Percentiles rank a stretch among this genome's conserved stretches.
Evolutionary conservation across 2,888 invertebrate genomes (phyloP).

Genomic region (Chalcosyrphus nemorum): DNA sequence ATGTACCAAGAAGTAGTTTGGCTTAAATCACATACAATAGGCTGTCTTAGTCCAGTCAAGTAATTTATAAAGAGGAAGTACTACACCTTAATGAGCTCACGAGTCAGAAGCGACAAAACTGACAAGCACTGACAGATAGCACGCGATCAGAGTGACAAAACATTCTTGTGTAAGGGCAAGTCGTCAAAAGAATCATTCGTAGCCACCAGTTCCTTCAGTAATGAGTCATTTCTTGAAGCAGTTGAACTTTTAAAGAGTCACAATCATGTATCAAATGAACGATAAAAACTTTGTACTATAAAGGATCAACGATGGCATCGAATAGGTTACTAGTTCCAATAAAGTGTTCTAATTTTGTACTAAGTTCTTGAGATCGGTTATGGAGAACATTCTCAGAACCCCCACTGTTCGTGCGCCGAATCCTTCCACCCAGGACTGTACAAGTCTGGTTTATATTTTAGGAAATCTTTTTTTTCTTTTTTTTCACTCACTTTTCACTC

Average conservation of each 20-base stretch:
- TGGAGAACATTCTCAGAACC: not conserved
- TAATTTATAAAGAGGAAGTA: too few species aligned
- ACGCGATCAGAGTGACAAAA: too few species aligned
- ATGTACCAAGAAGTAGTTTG: too few species aligned
- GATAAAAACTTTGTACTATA: constrained; percentile 31
- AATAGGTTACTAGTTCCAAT: constrained; percentile 1
- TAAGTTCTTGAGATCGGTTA: constrained; percentile 56
- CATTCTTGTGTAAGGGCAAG: too few species aligned
- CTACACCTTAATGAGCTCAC: too few species aligned
- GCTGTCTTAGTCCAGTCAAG: too few species aligned
- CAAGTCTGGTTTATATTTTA: not conserved
- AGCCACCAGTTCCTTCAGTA: too few species aligned
- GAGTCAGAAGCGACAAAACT: too few species aligned
- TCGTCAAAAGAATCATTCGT: too few species aligned
- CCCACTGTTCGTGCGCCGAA: not conserved
- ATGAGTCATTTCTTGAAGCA: too few species aligned
- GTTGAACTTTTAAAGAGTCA: not conserved
- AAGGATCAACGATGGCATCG: constrained; percentile 2
- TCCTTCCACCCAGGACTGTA: constrained; percentile 6
- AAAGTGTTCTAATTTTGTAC: constrained; percentile 46
- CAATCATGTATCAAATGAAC: not conserved
- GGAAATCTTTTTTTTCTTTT: constrained; percentile 12
- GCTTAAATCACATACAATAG: too few species aligned
- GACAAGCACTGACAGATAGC: too few species aligned
- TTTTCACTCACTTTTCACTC: constrained; percentile 32